Evolutionary conservation across 2,797 vertebrate genomes (phyloP), one percentile per base, ranked within the genome.

Genomic region (Meriones psammophilus): DNA sequence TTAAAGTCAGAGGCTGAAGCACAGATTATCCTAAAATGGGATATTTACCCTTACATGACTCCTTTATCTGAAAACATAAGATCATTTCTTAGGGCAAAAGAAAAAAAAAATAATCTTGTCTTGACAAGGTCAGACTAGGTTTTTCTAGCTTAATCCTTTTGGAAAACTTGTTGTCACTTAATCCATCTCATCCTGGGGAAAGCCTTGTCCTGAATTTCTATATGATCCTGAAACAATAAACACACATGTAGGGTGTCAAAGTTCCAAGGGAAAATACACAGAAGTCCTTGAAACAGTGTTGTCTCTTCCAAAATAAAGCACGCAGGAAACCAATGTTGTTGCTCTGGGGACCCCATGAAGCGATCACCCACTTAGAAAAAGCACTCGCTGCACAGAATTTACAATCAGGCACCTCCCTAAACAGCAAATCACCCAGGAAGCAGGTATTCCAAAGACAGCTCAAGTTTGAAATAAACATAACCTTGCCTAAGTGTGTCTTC

Each of bases 181-280:
- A 93, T 95, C 97, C 95, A 92, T 96, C 88, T 73, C 95, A 81
- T 86, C 96, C 79, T 91, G 94, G 12, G 94, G 92, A 97, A 97
- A 97, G 78, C n/a, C 71, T 88, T 89, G 60, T 73, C 62, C 79
- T 46, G 66, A 95, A 93, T 94, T 97, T 92, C 96, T 91, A 68
- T 64, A 33, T 0, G 5, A 95, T 93, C 97, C 0, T 96, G 89
- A 98, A 98, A 97, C 80, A 97, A 97, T 95, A 94, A 96, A 93
- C 69, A 97, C 92, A 62, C 95, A 98, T 91, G 79, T 28, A 39
- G 64, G 94, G 71, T 93, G 97, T 97, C 33, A 88, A 97, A 98
- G 88, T 97, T 98, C 96, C 74, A 56, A 3, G 66, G 91, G 69
- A 97, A 97, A 90, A 62, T 46, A 94, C 30, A 64, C 87, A 97